These are phyloP conservation scores for Armadillidium nasatum DNA, from an alignment of 1,140 invertebrate species.

Conservation along the genomic window DNA sequence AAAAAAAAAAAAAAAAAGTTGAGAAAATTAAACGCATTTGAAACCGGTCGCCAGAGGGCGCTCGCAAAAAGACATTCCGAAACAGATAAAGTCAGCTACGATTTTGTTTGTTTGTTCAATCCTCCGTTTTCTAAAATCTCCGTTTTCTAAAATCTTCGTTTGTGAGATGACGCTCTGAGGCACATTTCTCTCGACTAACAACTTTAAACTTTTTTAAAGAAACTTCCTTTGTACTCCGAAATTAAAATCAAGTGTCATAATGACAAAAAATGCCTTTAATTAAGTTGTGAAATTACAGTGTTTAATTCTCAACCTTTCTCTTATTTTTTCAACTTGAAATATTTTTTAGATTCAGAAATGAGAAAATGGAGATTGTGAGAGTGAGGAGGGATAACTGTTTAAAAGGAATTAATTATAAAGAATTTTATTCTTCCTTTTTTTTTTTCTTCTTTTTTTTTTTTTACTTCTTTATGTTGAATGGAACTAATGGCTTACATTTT, in stretches of 20 bases:
- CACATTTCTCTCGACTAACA: slow-evolving; percentile 39
- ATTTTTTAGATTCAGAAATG: slow-evolving; percentile 2
- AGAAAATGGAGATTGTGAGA: slow-evolving; percentile 11
- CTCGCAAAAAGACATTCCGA: slow-evolving; percentile 1
- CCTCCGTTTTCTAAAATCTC: slow-evolving; percentile 23
- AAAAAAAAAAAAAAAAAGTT: neutral
- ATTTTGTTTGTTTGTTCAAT: slow-evolving; percentile 34
- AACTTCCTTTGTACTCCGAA: slow-evolving; percentile 38
- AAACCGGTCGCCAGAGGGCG: slow-evolving; percentile 19
- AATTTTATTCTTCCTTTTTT: slow-evolving; percentile 16
- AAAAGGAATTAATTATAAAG: neutral
- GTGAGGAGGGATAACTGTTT: slow-evolving; percentile 12
- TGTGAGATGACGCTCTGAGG: slow-evolving; percentile 27
- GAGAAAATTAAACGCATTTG: neutral
- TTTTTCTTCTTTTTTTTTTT: slow-evolving; percentile 25
- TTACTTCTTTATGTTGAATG: slow-evolving; percentile 25
- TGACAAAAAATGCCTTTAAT: slow-evolving; percentile 42
- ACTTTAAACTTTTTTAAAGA: slow-evolving; percentile 36
- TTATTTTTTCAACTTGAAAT: slow-evolving; percentile 21
- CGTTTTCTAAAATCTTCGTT: slow-evolving; percentile 10
- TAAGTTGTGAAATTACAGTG: slow-evolving; percentile 42
- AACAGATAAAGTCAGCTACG: slow-evolving; percentile 29
- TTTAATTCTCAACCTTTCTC: slow-evolving; percentile 38
- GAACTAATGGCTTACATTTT: neutral
- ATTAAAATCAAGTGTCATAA: slow-evolving; percentile 43